Percentiles rank a stretch among this genome's conserved stretches.
phyloP scores from a whole-genome alignment of 2,888 invertebrate species.

The Mesorhabditis sp. region DNA sequence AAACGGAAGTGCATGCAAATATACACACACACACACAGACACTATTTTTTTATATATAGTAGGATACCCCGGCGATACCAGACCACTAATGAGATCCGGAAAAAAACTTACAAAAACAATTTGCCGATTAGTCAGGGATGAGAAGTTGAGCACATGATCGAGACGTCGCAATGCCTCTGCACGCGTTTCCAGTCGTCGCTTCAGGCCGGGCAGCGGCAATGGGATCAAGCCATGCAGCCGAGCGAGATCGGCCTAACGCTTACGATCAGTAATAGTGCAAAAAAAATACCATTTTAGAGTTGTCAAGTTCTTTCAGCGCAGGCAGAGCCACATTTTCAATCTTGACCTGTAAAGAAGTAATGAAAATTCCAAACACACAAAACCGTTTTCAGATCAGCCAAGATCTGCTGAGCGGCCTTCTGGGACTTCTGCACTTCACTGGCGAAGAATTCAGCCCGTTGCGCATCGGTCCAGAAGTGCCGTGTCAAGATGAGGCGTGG shows the following conservation, averaged over 20 bases:
- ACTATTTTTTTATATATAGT: no score
- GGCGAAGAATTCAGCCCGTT: conserved; percentile 41
- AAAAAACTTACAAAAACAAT: conserved; percentile 29
- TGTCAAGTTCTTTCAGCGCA: conserved; percentile 17
- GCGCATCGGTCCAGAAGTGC: conserved; percentile 50
- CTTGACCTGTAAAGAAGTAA: conserved; percentile 13
- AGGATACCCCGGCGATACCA: no score
- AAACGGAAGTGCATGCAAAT: no score
- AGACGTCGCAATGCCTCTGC: conserved; percentile 17
- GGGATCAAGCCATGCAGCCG: conserved; percentile 14
- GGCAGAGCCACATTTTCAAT: conserved; percentile 11
- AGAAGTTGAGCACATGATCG: conserved; percentile 17
- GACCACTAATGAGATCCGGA: no score
- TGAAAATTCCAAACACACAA: not conserved
- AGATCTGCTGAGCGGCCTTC: conserved; percentile 19
- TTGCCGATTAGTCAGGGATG: conserved; percentile 26
- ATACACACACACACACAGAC: no score
- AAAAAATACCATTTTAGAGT: conserved; percentile 14
- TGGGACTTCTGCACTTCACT: conserved; percentile 26
- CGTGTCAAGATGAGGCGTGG: conserved; percentile 51
- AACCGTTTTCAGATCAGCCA: conserved; percentile 8
- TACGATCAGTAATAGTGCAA: not conserved
- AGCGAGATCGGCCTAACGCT: conserved; percentile 10
- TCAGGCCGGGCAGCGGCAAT: conserved; percentile 21
- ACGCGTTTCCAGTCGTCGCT: conserved; percentile 19